Conservation (phyloP, 2,888 invertebrate species). For the Troglohyphantes excavatus region DNA sequence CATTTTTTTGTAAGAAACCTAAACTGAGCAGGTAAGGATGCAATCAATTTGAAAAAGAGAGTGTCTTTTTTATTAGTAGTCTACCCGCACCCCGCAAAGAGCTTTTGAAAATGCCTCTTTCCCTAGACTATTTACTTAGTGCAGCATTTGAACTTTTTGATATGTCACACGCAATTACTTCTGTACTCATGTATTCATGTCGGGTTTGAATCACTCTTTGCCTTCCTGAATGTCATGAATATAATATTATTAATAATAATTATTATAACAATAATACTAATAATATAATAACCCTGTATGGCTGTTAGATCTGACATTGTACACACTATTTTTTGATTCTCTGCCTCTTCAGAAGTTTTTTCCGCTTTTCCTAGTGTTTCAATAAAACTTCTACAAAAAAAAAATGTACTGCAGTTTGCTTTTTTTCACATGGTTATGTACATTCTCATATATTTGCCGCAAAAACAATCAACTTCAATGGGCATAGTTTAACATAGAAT, state of each 20-base stretch:
- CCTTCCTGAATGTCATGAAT: conserved; percentile 72
- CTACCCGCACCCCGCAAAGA: conserved; percentile 47
- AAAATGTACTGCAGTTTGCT: background rate
- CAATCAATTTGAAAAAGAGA: conserved; percentile 27
- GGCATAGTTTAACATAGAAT: too few relatives aligned
- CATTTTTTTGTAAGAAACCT: conserved; percentile 61
- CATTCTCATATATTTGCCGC: too few relatives aligned
- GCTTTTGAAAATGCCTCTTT: conserved; percentile 71
- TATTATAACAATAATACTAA: background rate
- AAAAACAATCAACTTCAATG: too few relatives aligned
- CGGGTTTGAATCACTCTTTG: conserved; percentile 77
- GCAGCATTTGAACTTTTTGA: conserved; percentile 66
- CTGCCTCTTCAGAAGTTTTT: conserved; percentile 78
- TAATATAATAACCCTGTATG: background rate
- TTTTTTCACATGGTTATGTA: background rate
- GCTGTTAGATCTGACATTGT: conserved; percentile 78
- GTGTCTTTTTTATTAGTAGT: conserved; percentile 26
- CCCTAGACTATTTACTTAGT: conserved; percentile 44
- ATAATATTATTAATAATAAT: conserved; percentile 48
- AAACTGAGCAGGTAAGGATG: conserved; percentile 24
- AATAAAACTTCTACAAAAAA: conserved; percentile 75
- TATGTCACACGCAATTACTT: conserved; percentile 66
- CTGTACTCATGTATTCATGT: conserved; percentile 71
- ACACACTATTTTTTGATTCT: conserved; percentile 78
- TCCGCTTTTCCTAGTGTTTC: conserved; percentile 77